These are phyloP conservation scores for Meda fulgida DNA, from an alignment of 2,797 vertebrate genomes.

Conservation along the genomic window DNA sequence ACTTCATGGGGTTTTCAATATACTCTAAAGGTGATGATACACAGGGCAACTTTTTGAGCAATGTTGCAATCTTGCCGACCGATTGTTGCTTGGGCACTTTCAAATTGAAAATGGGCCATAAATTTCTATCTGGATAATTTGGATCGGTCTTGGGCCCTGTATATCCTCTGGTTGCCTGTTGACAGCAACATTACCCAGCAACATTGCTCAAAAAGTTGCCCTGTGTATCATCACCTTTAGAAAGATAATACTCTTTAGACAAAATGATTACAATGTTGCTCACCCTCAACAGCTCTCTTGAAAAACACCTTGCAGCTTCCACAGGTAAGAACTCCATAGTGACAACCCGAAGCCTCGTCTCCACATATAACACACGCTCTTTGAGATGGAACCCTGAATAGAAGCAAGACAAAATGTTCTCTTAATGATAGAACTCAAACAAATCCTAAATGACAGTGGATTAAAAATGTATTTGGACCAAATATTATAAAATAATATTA, in stretches of 20 bases:
- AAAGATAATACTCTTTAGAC: background rate
- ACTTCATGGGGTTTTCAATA: background rate
- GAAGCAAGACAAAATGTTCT: slow-evolving; percentile 7
- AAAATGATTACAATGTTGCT: slow-evolving; percentile 52
- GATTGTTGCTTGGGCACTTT: too few relatives aligned
- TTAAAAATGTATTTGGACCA: background rate
- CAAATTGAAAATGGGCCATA: too few relatives aligned
- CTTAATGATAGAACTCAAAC: background rate
- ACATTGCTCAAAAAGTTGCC: too few relatives aligned
- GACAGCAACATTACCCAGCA: too few relatives aligned
- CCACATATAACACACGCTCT: slow-evolving; percentile 94
- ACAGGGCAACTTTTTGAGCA: too few relatives aligned
- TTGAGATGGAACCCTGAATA: slow-evolving; percentile 81
- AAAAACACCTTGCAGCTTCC: slow-evolving; percentile 99
- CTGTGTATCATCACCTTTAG: too few relatives aligned
- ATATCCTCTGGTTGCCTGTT: too few relatives aligned
- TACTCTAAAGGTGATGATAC: too few relatives aligned
- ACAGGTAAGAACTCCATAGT: slow-evolving; percentile 96
- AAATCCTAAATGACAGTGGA: background rate
- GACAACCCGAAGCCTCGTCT: slow-evolving; percentile 96
- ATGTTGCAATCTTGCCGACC: too few relatives aligned
- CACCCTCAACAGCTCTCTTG: slow-evolving; percentile 98
- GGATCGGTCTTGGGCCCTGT: too few relatives aligned
- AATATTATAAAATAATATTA: background rate
- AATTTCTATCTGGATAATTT: too few relatives aligned